Evolutionary conservation across 64 coral and sea anemone species (phyloP), one percentile per base, ranked within the genome.

Genomic region (Montipora foliosa): DNA sequence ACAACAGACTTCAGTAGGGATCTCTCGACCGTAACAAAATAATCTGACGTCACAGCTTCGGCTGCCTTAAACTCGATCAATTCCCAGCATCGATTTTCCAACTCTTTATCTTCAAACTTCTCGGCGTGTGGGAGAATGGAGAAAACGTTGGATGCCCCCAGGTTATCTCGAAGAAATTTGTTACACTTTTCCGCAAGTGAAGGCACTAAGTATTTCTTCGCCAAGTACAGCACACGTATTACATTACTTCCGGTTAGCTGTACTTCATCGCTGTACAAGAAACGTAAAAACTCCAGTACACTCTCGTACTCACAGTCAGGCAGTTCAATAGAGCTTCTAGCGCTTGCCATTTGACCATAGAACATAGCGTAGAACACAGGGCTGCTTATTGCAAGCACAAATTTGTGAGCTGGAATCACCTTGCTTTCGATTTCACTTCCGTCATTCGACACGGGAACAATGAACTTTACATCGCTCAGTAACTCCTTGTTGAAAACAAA

Each of bases 341-440:
- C 4, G 44, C 53, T 47, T 1, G 82, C 46, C 46, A 86, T 48
- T 86, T 70, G 46, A 50, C 82, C 82, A 72, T 86, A 72, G 45
- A 86, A 86, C 82, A 86, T 86, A 66, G 82, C 82, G 22, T 22
- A 72, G 82, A 86, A 86, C 64, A 86, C 82, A 72, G 82, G 82
- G 47, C 82, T 86, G 4, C 82, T 51, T 16, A 86, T 86, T 50
- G 82, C 82, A 21, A 86, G 82, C 44, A 86, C 82, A 24, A 86
- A 71, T 64, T 86, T 86, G 66, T 86, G 82, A 71, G 82, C 82
- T 86, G 82, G 66, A 10, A 86, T 72, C 66, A 50, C 44, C 66
- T 86, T 25, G 0, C 4, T 86, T 71, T 83, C 60, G 19, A 29
- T 67, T 55, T 15, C 61, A 14, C 61, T 64, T 52, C 53, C 19